Evolutionary conservation across 2,797 vertebrate genomes (phyloP).

Genomic region (Macropus fuliginosus): DNA sequence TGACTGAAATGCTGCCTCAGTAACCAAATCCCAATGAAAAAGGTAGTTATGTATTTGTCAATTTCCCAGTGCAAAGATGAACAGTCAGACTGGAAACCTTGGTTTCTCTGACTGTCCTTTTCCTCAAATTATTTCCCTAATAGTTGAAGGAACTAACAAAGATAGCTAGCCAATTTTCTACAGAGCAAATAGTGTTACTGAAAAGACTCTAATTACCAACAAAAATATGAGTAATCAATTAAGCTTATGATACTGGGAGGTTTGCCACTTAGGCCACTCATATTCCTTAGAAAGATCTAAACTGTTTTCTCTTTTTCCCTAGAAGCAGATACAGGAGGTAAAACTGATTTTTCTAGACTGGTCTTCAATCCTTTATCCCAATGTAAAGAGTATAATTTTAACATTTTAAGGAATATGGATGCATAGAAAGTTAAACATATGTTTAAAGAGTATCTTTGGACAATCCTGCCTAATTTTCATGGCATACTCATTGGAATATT

Average conservation of each 20-base stretch:
- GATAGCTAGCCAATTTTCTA: background rate
- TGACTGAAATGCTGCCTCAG: background rate
- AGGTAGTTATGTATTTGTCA: fast-evolving
- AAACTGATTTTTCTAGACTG: background rate
- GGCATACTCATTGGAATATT: background rate
- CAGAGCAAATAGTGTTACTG: background rate
- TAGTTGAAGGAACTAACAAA: background rate
- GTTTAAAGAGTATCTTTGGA: background rate
- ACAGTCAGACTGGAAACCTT: fast-evolving
- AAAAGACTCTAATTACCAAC: constrained; percentile 5
- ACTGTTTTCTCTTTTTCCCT: background rate
- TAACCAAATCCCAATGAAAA: fast-evolving
- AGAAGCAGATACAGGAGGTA: background rate
- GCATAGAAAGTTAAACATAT: background rate
- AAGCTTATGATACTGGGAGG: background rate
- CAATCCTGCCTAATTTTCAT: background rate
- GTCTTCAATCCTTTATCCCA: background rate
- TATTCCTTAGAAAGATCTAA: background rate
- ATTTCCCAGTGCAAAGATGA: background rate
- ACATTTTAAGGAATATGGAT: background rate
- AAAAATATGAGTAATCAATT: constrained; percentile 13
- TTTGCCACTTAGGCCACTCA: background rate
- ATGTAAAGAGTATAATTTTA: background rate
- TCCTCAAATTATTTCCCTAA: background rate
- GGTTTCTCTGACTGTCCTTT: background rate